phyloP scores from a whole-genome alignment of 2,888 invertebrate genomes.

The Erpobdella octoculata region DNA sequence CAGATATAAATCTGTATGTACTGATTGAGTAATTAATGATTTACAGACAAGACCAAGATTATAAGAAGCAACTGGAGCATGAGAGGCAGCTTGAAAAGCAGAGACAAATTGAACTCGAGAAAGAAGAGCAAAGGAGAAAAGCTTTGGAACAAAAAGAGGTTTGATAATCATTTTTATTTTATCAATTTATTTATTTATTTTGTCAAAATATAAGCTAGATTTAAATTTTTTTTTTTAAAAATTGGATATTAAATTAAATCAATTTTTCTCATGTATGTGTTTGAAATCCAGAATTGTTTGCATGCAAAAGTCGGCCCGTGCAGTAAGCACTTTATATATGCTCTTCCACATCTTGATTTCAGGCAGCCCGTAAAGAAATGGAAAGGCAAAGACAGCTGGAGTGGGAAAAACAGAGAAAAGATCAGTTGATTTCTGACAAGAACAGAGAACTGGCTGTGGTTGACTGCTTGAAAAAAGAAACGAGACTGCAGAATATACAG shows the following conservation, averaged over 20 bases:
- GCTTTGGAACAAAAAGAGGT: slow-evolving; percentile 65
- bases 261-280: not conserved
- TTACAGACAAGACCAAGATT: slow-evolving; percentile 60
- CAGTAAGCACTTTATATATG: no score
- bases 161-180: not conserved
- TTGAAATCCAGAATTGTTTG: not conserved
- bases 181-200: not conserved
- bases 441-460: slow-evolving; percentile 46
- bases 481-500: slow-evolving; percentile 46
- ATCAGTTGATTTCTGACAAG: slow-evolving; percentile 69
- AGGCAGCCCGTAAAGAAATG: slow-evolving; percentile 66
- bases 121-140: slow-evolving; percentile 69
- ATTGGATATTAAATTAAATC: not conserved
- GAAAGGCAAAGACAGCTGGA: slow-evolving; percentile 88
- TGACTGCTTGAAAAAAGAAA: slow-evolving; percentile 44
- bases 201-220: not conserved
- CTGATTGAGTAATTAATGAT: no score
- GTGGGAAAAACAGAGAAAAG: slow-evolving; percentile 84
- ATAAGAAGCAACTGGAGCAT: slow-evolving; percentile 78
- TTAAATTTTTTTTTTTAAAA: not conserved
- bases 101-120: slow-evolving; percentile 49
- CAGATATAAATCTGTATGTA: no score
- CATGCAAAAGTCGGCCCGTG: no score
- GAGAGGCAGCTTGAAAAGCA: slow-evolving; percentile 72
- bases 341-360: no score